Evolutionary conservation across 2,113 vertebrate genomes (phyloP), one percentile per base, ranked within the genome.

Genomic region (Numida meleagris): DNA sequence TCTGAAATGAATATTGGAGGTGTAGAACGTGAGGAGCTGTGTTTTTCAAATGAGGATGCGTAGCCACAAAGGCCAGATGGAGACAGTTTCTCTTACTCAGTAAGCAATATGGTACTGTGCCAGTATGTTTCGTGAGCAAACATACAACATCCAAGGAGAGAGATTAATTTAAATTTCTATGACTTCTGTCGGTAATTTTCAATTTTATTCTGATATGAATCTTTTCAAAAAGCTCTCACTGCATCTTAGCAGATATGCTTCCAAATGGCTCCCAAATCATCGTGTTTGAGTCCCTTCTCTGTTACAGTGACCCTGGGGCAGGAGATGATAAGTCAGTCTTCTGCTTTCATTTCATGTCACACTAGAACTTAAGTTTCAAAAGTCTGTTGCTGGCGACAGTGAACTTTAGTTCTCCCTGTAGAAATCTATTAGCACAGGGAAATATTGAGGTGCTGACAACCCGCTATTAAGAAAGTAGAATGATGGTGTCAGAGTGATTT

Each of bases 401-500:
- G 65, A 75, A 66, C 17, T 72, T 96, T 83, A 51, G 53, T 72
- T 36, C 24, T 3, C 15, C 14, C 23, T 36, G 31, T 63, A 62
- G 45, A 89, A 90, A 23, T 93, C 50, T 87, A 51, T 86, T 83
- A 93, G 5, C n/a, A 70, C n/a, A 57, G 46, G 31, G 68, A 61
- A 97, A 70, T 68, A 86, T 21, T 75, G 70, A 96, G 75, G 86
- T 92, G 51, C 89, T 85, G 81, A 94, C 63, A 79, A 16, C 70
- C 57, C 9, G 0, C 34, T 86, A 83, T 89, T 96, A 72, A 76
- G 95, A 91, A 73, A 74, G 6, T 29, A 62, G 78, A 93, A 89
- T 59, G 29, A 81, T 76, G 36, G 45, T 94, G 88, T 90, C 95
- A 94, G 89, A 86, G 88, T 91, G 61, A 96, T 97, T 96, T 95